phyloP scores from a whole-genome alignment of 1,140 invertebrate genomes.

The Rhopalosiphum padi region DNA sequence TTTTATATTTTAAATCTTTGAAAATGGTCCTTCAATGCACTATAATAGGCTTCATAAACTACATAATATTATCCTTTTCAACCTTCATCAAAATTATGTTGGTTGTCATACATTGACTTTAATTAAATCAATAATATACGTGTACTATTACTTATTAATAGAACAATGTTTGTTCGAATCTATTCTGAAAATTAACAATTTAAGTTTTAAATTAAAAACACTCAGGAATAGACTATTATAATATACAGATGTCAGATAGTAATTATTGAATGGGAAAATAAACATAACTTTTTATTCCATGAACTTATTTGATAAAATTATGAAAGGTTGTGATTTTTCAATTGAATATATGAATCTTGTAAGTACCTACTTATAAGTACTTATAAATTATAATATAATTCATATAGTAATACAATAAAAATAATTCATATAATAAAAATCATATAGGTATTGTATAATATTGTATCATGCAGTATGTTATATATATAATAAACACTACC shows the following conservation, averaged over 20 bases:
- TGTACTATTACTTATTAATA: background rate
- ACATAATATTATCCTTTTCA: background rate
- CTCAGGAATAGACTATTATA: background rate
- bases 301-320: background rate
- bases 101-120: background rate
- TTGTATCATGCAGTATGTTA: too few species aligned
- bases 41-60: background rate
- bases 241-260: background rate
- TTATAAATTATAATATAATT: too few species aligned
- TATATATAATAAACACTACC: background rate
- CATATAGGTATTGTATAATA: too few species aligned
- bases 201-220: background rate
- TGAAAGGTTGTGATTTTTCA: background rate
- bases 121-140: background rate
- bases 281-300: background rate
- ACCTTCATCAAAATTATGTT: background rate
- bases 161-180: background rate
- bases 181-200: background rate
- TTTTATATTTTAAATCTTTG: constrained; percentile 11
- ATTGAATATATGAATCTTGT: background rate
- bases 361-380: too few species aligned
- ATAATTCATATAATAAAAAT: too few species aligned
- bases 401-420: too few species aligned
- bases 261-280: background rate
- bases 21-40: background rate